Percentiles rank a stretch among this genome's conserved stretches.
These are phyloP conservation scores for Chelidonichthys spinosus DNA, from an alignment of 2,797 vertebrate species.

Conservation along the genomic window DNA sequence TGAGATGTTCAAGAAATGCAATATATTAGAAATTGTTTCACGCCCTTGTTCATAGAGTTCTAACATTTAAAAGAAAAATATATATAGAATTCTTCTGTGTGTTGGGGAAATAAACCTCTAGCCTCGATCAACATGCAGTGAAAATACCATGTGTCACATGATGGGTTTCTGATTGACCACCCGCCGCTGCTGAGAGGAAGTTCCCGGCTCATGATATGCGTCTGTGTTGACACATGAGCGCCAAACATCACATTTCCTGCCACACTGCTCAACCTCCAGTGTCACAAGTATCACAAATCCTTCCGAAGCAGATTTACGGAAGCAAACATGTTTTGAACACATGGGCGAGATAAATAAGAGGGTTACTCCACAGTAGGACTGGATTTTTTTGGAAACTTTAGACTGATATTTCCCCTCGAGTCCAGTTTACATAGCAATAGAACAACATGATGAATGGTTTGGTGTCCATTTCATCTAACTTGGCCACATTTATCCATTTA, in stretches of 20 bases:
- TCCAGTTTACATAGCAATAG: background rate
- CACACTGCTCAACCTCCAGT: slow-evolving; percentile 52
- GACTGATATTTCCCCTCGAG: background rate
- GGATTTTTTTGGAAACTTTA: background rate
- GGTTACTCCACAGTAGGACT: background rate
- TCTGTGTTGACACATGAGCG: slow-evolving; percentile 58
- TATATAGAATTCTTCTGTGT: background rate
- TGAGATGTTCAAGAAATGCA: background rate
- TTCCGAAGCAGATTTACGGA: background rate
- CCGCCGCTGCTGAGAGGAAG: slow-evolving; percentile 57
- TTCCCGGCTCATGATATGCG: slow-evolving; percentile 64
- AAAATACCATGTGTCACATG: background rate
- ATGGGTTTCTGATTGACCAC: background rate
- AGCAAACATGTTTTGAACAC: slow-evolving; percentile 17
- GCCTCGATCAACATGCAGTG: background rate
- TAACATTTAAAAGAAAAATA: background rate
- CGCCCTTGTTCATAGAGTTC: background rate
- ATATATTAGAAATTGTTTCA: background rate
- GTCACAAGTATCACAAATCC: slow-evolving; percentile 58
- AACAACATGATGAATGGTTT: background rate
- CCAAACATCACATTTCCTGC: slow-evolving; percentile 66
- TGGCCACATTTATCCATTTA: background rate
- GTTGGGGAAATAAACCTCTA: background rate
- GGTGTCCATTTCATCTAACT: background rate
- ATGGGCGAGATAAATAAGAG: rapidly evolving